Base-by-base conservation (phyloP, 2,888 invertebrate genomes). In the Lasioglossum vierecki region DNA sequence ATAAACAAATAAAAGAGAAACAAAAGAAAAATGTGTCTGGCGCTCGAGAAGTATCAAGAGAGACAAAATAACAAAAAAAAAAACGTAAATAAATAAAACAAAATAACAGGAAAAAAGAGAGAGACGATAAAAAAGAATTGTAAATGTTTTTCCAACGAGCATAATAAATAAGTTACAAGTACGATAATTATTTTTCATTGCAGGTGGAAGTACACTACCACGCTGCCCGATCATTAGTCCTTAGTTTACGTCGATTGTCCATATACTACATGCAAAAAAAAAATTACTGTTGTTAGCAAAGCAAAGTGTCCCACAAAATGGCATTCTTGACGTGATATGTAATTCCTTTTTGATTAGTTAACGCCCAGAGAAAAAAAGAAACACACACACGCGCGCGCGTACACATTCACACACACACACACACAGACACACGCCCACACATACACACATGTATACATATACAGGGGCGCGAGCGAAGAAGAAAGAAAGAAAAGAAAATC, bases 181-280 rank as follows among this genome's bases (percentile, higher is more conserved):
- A 73, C 41, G 30, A 75, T 70, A 75, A 82, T 60, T 22, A 53
- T 66, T 75, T 82, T 82, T 82, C 71, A 66, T 94, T 94, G 53
- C 91, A 95, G 95, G 93, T 94, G 94, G 92, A 93, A 92, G 89
- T 90, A 93, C 91, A 93, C 91, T 94, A 94, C 92, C 93, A 94
- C 92, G 95, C 94, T 95, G 94, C 94, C 94, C 94, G 93, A 93
- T 93, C 93, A 93, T 94, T 95, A 95, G 94, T 92, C 93, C 94
- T 94, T 94, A 95, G 93, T 94, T 95, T 93, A 94, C 94, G 93
- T 94, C 95, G 93, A 92, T 93, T 94, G 93, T 93, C 93, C 93
- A 93, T 93, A 93, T 91, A 93, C 89, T 92, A 92, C 91, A 92
- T 90, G 90, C 92, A 92, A 91, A 92, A 92, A 91, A 35, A 92